Conservation (phyloP, 37 sponge, comb jelly and placozoan genomes). For the Petrosia ficiformis region DNA sequence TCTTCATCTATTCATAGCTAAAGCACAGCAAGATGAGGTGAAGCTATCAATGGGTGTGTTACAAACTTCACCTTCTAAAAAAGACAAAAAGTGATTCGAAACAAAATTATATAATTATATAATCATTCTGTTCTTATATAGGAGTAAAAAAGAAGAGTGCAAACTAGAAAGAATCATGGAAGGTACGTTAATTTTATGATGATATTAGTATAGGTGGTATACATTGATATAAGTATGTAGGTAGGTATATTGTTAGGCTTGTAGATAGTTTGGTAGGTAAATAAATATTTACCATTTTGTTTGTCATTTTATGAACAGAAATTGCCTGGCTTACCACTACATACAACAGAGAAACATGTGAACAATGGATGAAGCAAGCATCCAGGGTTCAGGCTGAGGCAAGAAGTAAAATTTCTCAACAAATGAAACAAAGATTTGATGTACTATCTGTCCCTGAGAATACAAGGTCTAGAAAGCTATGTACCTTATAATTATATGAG, state of each 20-base stretch:
- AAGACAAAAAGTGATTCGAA: background rate
- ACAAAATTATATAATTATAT: background rate
- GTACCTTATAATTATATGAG: too few relatives aligned
- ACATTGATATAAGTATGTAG: too few relatives aligned
- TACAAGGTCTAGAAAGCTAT: background rate
- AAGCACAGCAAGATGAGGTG: background rate
- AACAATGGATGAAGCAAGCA: slow-evolving; percentile 48
- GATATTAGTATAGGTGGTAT: too few relatives aligned
- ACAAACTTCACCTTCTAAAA: background rate
- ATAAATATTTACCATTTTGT: too few relatives aligned
- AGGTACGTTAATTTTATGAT: background rate
- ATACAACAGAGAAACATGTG: slow-evolving; percentile 36
- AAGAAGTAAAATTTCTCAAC: slow-evolving; percentile 26
- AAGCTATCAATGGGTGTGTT: background rate
- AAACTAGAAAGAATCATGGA: background rate
- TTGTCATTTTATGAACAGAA: too few relatives aligned
- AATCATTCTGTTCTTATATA: background rate
- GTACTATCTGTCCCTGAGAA: slow-evolving; percentile 39
- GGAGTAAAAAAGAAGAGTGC: background rate
- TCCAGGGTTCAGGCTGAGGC: slow-evolving; percentile 40
- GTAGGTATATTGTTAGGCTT: too few relatives aligned
- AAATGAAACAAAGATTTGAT: slow-evolving; percentile 70
- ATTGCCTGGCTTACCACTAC: slow-evolving; percentile 23
- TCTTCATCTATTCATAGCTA: too few relatives aligned
- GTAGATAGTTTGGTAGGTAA: too few relatives aligned